Conservation (phyloP, 1,140 invertebrate species). For the Pachyrhynchus sulphureomaculatus region DNA sequence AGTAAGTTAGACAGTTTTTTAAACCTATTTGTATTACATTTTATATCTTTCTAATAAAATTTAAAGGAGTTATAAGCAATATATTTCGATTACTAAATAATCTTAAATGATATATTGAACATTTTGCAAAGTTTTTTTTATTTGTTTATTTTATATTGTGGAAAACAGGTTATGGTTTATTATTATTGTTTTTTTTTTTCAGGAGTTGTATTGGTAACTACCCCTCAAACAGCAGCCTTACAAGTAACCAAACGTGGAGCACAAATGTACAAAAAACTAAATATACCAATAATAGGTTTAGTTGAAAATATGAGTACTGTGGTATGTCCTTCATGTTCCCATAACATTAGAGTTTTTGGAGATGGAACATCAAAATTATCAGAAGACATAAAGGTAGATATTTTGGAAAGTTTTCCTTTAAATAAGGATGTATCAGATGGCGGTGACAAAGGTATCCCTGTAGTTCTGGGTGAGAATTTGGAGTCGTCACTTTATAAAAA, state of each 20-base stretch:
- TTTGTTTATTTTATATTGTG: too few species aligned
- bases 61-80: too few species aligned
- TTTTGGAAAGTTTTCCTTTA: conserved; percentile 76
- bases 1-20: too few species aligned
- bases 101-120: too few species aligned
- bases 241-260: conserved; percentile 78
- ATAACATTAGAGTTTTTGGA: conserved; percentile 63
- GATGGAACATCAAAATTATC: conserved; percentile 57
- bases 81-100: too few species aligned
- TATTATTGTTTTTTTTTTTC: too few species aligned
- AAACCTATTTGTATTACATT: too few species aligned
- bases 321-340: conserved; percentile 70
- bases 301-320: conserved; percentile 84
- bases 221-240: conserved; percentile 79
- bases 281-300: conserved; percentile 77
- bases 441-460: conserved; percentile 76
- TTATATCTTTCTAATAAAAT: too few species aligned
- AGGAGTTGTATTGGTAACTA: conserved; percentile 81
- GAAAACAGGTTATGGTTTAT: too few species aligned
- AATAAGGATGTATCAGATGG: conserved; percentile 68
- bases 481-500: conserved; percentile 60
- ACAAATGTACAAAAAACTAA: conserved; percentile 77
- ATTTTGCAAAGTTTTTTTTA: too few species aligned
- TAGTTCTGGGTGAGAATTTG: conserved; percentile 65
- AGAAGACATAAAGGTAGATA: conserved; percentile 56